These are phyloP conservation scores for Thrips palmi DNA, from an alignment of 1,140 invertebrate species.

Conservation along the genomic window DNA sequence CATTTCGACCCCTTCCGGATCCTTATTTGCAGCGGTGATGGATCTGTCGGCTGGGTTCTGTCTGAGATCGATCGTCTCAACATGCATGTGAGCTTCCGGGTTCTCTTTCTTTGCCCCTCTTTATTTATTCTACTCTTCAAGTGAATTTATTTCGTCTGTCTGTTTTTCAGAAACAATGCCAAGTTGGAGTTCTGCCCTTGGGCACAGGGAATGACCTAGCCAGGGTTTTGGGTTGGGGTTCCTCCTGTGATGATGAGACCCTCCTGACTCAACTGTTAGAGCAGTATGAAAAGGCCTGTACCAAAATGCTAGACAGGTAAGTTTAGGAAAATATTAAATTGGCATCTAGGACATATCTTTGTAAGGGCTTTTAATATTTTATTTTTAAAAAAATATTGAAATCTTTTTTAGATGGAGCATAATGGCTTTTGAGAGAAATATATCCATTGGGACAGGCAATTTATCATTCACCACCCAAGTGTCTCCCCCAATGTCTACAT, in stretches of 20 bases:
- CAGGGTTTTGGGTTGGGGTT: slow-evolving; percentile 86
- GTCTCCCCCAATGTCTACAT: too few species aligned
- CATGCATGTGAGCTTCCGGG: slow-evolving; percentile 59
- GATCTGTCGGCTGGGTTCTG: slow-evolving; percentile 85
- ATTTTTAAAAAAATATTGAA: slow-evolving; percentile 2
- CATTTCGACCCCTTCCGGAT: slow-evolving; percentile 84
- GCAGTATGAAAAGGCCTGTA: slow-evolving; percentile 83
- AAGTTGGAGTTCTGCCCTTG: slow-evolving; percentile 79
- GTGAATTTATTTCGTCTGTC: slow-evolving; percentile 2
- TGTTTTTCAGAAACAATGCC: slow-evolving; percentile 60
- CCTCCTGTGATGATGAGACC: slow-evolving; percentile 86
- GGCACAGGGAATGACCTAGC: slow-evolving; percentile 93
- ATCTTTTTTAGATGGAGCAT: slow-evolving; percentile 59
- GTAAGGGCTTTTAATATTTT: too few species aligned
- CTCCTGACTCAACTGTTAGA: slow-evolving; percentile 81
- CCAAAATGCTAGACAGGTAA: slow-evolving; percentile 85
- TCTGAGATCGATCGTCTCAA: slow-evolving; percentile 81
- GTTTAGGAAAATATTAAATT: slow-evolving; percentile 2
- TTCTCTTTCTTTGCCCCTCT: background rate
- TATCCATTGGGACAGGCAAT: slow-evolving; percentile 38
- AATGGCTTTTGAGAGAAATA: slow-evolving; percentile 69
- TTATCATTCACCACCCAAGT: slow-evolving; percentile 32
- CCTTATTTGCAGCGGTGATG: slow-evolving; percentile 82
- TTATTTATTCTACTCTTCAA: background rate
- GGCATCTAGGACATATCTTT: slow-evolving; percentile 1